Base-by-base conservation (phyloP, 2,797 vertebrate species). In the Myripristis murdjan region DNA sequence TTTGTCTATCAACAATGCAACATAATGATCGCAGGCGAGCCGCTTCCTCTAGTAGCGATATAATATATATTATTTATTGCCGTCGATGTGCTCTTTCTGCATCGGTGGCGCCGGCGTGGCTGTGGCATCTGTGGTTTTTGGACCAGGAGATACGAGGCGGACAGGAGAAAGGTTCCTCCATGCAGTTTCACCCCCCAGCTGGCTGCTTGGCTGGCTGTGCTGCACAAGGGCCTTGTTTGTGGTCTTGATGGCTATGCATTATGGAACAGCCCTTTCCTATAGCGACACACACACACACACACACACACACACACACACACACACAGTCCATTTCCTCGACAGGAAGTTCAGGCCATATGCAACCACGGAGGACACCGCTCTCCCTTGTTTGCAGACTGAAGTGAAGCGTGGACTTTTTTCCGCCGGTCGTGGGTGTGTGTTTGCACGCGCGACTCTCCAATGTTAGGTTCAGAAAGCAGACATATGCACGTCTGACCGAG, bases 61-160 rank as follows among this genome's bases (percentile, higher is more conserved):
- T 82, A 78, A 83, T 83, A 81, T 77, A 33, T 75, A 48, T 78
- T 73, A 90, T 82, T 79, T 85, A 83, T 87, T 71, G 52, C 66
- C 59, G 64, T 60, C 16, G 44, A 71, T 73, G 55, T 57, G 56
- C 74, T 75, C 31, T 67, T 61, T 83, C 66, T 80, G 72, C 65
- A 48, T n/a, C 14, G 18, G 53, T 71, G 86, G 88, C 55, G 80
- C 77, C 88, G 82, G 65, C 0, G 3, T 70, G 85, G 22, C 82
- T 83, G 69, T 48, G 69, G 75, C 64, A 66, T 79, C 61, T 57
- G 31, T 77, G 79, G 52, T 79, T 84, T 85, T 66, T 79, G 73
- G 74, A 74, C 65, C 53, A 60, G 53, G 1, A 66, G 70, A 77
- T 73, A 44, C 26, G 26, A 69, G 20, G 33, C 56, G 72, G 69